phyloP scores from a whole-genome alignment of 2,888 invertebrate genomes.

The Eristalis arbustorum region DNA sequence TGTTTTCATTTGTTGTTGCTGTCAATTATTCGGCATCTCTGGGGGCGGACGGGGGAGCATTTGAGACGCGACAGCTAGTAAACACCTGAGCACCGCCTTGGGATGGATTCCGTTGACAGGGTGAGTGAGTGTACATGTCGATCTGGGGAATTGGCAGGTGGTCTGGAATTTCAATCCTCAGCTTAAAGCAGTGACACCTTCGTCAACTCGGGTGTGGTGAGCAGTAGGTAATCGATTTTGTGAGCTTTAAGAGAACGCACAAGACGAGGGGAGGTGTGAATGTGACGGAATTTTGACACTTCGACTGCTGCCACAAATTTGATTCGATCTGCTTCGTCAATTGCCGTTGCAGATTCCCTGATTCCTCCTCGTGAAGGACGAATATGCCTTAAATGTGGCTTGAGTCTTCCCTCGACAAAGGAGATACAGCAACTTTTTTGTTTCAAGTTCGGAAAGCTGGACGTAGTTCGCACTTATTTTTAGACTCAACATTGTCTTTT shows the following conservation, averaged over 20 bases:
- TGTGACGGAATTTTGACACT: too few species aligned
- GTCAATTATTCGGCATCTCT: neutral
- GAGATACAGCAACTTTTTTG: too few species aligned
- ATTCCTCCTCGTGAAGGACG: too few species aligned
- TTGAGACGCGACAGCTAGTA: neutral
- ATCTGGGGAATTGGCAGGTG: neutral
- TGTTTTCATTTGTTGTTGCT: conserved; percentile 34
- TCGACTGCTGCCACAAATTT: too few species aligned
- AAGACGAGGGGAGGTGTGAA: too few species aligned
- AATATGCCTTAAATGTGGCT: too few species aligned
- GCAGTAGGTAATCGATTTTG: neutral
- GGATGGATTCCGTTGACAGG: neutral
- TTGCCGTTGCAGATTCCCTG: too few species aligned
- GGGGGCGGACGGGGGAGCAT: neutral
- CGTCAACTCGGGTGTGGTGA: neutral
- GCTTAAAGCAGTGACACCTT: neutral
- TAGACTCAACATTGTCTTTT: too few species aligned
- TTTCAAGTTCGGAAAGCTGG: too few species aligned
- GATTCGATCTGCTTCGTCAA: too few species aligned
- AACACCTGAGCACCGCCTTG: neutral
- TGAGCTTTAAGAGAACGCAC: neutral
- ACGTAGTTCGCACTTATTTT: too few species aligned
- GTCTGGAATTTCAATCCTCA: neutral
- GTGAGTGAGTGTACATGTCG: neutral
- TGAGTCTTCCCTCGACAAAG: too few species aligned